Evolutionary conservation across 2,113 vertebrate species (phyloP).

Genomic region (Proteles cristata): DNA sequence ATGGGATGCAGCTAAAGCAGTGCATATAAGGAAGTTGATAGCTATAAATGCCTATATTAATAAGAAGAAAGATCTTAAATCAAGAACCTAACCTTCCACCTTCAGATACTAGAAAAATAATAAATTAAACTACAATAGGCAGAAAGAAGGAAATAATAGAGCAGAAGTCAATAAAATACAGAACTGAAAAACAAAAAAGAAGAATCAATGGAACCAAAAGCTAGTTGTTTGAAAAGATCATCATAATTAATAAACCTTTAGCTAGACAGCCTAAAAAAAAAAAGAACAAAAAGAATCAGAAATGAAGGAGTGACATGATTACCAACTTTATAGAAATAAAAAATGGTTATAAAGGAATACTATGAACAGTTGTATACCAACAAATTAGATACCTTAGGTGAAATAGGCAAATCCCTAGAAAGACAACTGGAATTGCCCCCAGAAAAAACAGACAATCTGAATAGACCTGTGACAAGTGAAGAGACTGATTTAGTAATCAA

Average conservation of each 20-base stretch:
- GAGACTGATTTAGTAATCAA: background rate
- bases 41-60: background rate
- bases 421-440: background rate
- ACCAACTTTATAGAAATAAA: background rate
- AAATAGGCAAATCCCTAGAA: background rate
- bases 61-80: background rate
- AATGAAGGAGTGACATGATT: background rate
- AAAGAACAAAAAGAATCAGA: background rate
- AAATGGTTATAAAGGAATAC: background rate
- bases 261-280: background rate
- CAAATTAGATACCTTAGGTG: background rate
- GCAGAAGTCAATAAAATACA: background rate
- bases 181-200: background rate
- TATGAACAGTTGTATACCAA: background rate
- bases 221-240: background rate
- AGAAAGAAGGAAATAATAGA: background rate
- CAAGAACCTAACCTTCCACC: background rate
- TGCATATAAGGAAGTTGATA: background rate
- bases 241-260: background rate
- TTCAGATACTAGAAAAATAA: background rate
- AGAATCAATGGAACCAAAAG: conserved; percentile 17
- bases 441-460: background rate
- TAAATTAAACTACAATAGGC: conserved; percentile 11
- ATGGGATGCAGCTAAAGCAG: background rate
- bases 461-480: background rate